phyloP scores from a whole-genome alignment of 2,888 invertebrate species.

The Notodonta dromedarius region DNA sequence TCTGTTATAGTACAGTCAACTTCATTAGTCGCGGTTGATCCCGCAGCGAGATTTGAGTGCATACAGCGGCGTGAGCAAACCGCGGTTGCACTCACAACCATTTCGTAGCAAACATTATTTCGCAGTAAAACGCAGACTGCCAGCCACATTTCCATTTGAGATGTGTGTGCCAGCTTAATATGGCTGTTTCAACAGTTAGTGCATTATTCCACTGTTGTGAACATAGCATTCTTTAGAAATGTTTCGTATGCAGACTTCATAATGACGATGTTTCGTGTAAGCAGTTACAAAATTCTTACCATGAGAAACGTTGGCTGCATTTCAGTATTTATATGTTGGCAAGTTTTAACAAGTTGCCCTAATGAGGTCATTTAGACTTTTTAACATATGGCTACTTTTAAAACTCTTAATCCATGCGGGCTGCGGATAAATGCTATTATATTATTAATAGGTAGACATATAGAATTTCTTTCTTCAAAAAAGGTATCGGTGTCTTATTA shows the following conservation, averaged over 20 bases:
- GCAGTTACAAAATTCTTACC: background rate
- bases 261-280: background rate
- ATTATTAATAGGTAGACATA: too few species aligned
- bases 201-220: background rate
- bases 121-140: constrained; percentile 1
- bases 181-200: background rate
- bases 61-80: background rate
- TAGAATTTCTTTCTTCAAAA: background rate
- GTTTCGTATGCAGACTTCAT: background rate
- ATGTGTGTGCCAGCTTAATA: background rate
- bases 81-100: background rate
- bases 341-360: too few species aligned
- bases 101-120: constrained; percentile 1
- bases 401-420: too few species aligned
- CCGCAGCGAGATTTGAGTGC: background rate
- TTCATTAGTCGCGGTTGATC: background rate
- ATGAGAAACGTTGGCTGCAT: too few species aligned
- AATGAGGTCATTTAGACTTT: too few species aligned
- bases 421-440: too few species aligned
- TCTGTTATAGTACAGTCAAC: background rate
- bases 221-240: background rate
- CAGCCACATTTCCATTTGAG: background rate
- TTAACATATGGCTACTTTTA: too few species aligned
- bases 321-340: too few species aligned
- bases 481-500: constrained; percentile 18